Evolutionary conservation across 2,888 invertebrate genomes (phyloP), one percentile per base, ranked within the genome.

Genomic region (Chorisops tibialis): DNA sequence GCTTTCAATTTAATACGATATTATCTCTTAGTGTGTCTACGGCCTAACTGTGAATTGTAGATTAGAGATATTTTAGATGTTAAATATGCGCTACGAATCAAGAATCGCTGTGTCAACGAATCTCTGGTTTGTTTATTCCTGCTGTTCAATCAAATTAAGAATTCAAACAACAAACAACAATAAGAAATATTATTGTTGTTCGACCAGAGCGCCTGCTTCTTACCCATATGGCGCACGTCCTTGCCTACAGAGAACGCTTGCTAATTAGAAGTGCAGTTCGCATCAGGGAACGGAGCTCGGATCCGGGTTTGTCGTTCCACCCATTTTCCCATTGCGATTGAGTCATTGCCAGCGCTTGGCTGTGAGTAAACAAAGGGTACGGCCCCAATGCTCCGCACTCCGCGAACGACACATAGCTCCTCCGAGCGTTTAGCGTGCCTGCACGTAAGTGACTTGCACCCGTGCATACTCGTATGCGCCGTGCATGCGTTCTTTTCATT

Each of bases 401-500:
- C n/a, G n/a, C 50, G 14, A 35, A 56, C 35, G 21, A 30, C 16
- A 43, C 24, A 12, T 43, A 41, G 39, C 14, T 12, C 2, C 16
- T 43, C 4, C n/a, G 30, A 47, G 54, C 62, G 59, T 59, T 59
- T 64, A 14, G 49, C 65, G 61, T 65, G 22, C 65, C 63, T 52
- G 63, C 65, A 65, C 65, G 65, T 65, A 63, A 14, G 56, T 39
- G 62, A 58, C 59, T 58, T 65, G 65, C 65, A 65, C 65, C 63
- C 65, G 65, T 65, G 60, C 65, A 63, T 63, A 60, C 47, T 52
- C 30, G 9, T 30, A 30, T n/a, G n/a, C n/a, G n/a, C n/a, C n/a
- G n/a, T n/a, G 30, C 63, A 50, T 61, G 37, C 61, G 60, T 30
- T 59, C 39, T 59, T 38, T 21, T 16, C 24, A 48, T 59, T 56